Base-by-base conservation (phyloP, 2,888 invertebrate species). In the Crioceris asparagi region DNA sequence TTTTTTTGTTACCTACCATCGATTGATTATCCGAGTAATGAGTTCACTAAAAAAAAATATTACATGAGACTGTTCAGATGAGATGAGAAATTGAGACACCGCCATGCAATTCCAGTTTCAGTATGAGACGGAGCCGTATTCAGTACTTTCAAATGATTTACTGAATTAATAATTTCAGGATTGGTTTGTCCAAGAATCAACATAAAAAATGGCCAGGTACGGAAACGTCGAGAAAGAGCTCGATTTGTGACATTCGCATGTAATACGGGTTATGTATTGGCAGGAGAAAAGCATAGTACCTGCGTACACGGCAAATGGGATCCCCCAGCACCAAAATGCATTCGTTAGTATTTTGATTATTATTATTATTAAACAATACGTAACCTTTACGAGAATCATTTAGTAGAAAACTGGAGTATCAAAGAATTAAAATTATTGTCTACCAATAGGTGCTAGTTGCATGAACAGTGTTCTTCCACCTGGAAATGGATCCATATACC, bases 291-390 rank as follows among this genome's bases (percentile, higher is more conserved):
- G 50, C 80, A 77, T 49, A 73, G 78, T 12, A 78, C 76, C 12
- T 88, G 87, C 56, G 61, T 70, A 17, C 62, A 71, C 21, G 81
- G 83, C 0, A 56, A 65, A n/a, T 90, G 87, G 88, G 81, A 81
- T 44, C 70, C 69, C 2, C 69, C 70, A 0, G 50, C 65, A 2
- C 84, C 86, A 0, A 69, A 77, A 29, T 87, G 86, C 62, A 75
- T 83, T 50, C 73, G 86, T 85, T 66, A 77, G 83, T 78, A 37
- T 17, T 14, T 26, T 32, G 8, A 34, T 32, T 17, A 11, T 37
- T 23, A 19, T 21, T 15, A 16, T 17, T 1, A 26, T 18, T 12
- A 17, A 17, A 26, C 14, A 7, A 8, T 26, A n/a, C n/a, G n/a
- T n/a, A n/a, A n/a, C n/a, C n/a, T n/a, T n/a, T n/a, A n/a, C n/a